These are phyloP conservation scores for Orestias chungarensis DNA, from an alignment of 2,797 vertebrate genomes.

Conservation along the genomic window DNA sequence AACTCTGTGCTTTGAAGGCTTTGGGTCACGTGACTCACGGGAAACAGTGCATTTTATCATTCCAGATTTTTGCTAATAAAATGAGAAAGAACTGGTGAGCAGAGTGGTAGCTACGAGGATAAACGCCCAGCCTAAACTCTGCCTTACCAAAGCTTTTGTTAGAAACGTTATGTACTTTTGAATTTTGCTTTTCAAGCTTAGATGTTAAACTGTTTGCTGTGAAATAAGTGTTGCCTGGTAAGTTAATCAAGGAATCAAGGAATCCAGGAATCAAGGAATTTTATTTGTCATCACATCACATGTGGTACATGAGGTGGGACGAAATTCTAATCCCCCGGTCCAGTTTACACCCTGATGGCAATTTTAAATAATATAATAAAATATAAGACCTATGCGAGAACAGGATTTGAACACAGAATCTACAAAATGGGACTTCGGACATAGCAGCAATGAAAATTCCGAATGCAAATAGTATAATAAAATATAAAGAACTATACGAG, in stretches of 20 bases:
- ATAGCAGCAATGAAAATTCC: too few species aligned
- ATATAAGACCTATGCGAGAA: too few species aligned
- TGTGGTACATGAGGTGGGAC: too few species aligned
- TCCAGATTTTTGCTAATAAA: constrained; percentile 42
- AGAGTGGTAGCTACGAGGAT: constrained; percentile 11
- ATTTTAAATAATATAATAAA: too few species aligned
- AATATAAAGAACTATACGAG: too few species aligned
- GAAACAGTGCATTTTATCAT: constrained; percentile 43
- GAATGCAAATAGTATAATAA: too few species aligned
- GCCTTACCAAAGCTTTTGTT: background rate
- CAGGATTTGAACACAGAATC: too few species aligned
- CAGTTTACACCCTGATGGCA: too few species aligned
- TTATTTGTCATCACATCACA: too few species aligned
- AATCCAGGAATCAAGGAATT: too few species aligned
- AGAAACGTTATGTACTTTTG: background rate
- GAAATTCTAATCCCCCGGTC: too few species aligned
- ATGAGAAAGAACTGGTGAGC: constrained; percentile 11
- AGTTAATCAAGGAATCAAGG: background rate
- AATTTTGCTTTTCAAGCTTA: background rate
- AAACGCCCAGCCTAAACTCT: background rate
- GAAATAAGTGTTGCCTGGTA: background rate
- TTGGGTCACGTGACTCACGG: constrained; percentile 36
- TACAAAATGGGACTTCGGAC: too few species aligned
- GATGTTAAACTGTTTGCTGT: background rate
- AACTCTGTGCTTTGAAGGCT: constrained; percentile 31